Evolutionary conservation across 2,888 invertebrate genomes (phyloP), one percentile per base, ranked within the genome.

Genomic region (Smittia sp.): DNA sequence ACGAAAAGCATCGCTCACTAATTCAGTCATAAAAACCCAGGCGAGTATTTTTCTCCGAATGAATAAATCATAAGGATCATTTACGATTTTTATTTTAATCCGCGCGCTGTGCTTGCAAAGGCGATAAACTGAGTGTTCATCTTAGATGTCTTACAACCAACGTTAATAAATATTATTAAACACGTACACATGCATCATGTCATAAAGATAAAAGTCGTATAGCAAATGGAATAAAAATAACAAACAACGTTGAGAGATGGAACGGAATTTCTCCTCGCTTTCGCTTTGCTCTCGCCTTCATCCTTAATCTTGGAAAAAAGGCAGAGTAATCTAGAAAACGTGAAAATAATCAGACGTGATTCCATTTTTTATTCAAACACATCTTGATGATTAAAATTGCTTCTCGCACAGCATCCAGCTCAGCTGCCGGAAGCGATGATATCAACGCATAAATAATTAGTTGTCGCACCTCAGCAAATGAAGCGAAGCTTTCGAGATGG

Each of bases 81-180:
- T 69, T 69, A 69, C 68, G 68, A 68, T 68, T 68, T 46, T 46
- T 32, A 68, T 46, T 68, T 68, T 68, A 68, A 68, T 68, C 68
- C 68, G n/a, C 24, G 13, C 13, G 24, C 6, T n/a, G 22, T 46
- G 2, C 2, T 46, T 22, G 46, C 68, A 46, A 68, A 15, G 52
- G 52, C 52, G 18, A 15, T 18, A 46, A 18, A 46, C 4, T 6
- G 7, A 46, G 15, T 15, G 2, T 58, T 9, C 22, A 58, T 22
- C 20, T 58, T 2, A 58, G 18, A 58, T 58, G 18, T 58, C 52
- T 18, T 20, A 58, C 58, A 58, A 20, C 32, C 69, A 69, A 38
- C 52, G 69, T 69, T 69, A 69, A 69, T 69, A 69, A 69, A 69
- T 69, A 69, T 69, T 69, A 69, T 69, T 27, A 69, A 69, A 69